Conservation (phyloP, 2,113 vertebrate genomes). For the Urocolius indicus region DNA sequence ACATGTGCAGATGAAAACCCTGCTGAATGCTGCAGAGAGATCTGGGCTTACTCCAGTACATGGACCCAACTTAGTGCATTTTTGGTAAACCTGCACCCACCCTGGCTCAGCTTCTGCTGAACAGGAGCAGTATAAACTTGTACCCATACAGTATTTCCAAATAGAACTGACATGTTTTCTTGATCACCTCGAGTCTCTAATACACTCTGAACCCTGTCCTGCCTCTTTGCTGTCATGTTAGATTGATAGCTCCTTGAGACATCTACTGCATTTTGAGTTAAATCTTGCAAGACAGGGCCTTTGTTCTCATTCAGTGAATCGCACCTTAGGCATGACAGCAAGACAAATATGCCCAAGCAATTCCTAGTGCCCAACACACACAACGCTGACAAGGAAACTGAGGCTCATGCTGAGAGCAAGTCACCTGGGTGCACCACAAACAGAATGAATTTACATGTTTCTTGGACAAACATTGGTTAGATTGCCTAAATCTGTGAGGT, state of each 20-base stretch:
- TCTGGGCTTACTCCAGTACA: not conserved
- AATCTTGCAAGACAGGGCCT: not conserved
- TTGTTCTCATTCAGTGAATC: not conserved
- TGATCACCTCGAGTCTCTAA: conserved; percentile 28
- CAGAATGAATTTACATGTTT: not conserved
- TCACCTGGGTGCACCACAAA: not conserved
- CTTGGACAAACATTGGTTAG: not conserved
- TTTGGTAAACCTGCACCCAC: not conserved
- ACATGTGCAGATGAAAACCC: not conserved
- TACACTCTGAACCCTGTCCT: conserved; percentile 12
- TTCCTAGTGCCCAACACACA: not conserved
- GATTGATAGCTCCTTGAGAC: conserved; percentile 53
- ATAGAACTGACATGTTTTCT: conserved; percentile 35
- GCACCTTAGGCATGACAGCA: not conserved
- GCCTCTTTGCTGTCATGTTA: conserved; percentile 23
- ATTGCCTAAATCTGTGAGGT: not conserved
- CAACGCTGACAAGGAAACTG: not conserved
- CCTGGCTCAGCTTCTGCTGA: not conserved
- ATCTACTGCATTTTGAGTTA: conserved; percentile 37
- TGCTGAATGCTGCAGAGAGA: not conserved
- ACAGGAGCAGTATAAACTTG: fast-evolving
- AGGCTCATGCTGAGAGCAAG: not conserved
- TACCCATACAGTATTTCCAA: not conserved
- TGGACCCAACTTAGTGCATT: not conserved
- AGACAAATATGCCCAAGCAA: conserved; percentile 18